Conservation (phyloP, 2,797 vertebrate species). For the Catamblyrhynchus diadema region DNA sequence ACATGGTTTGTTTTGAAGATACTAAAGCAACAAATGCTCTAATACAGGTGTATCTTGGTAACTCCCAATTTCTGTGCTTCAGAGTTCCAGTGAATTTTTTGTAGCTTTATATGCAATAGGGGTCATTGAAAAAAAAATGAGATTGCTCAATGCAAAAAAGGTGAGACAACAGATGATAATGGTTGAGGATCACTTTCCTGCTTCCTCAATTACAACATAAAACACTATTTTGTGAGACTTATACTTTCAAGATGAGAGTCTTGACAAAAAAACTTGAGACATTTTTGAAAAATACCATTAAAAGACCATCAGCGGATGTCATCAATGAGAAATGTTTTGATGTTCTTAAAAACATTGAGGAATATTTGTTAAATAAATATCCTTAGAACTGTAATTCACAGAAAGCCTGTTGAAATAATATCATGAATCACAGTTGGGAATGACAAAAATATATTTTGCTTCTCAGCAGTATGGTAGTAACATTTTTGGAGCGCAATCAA, state of each 20-base stretch:
- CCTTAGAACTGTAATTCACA: not conserved
- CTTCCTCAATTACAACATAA: not conserved
- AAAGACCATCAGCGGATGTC: not conserved
- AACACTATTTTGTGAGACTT: not conserved
- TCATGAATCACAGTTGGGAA: not conserved
- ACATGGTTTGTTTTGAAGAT: not conserved
- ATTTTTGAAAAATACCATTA: not conserved
- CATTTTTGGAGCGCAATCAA: not conserved
- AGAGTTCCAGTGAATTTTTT: not conserved
- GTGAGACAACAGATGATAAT: not conserved
- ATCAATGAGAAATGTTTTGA: not conserved
- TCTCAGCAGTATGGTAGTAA: not conserved
- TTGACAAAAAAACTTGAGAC: not conserved
- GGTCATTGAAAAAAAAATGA: not conserved
- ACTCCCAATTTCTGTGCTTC: not conserved
- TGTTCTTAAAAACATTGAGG: not conserved
- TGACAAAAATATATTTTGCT: not conserved
- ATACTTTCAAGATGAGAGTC: not conserved
- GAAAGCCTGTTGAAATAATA: not conserved
- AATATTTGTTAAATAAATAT: not conserved
- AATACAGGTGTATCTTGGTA: not conserved
- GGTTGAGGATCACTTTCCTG: not conserved
- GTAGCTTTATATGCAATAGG: not conserved
- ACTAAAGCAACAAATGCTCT: not conserved
- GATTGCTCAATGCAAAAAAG: not conserved